Evolutionary conservation across 2,888 invertebrate genomes (phyloP).

Genomic region (Siphlonurus alternatus): DNA sequence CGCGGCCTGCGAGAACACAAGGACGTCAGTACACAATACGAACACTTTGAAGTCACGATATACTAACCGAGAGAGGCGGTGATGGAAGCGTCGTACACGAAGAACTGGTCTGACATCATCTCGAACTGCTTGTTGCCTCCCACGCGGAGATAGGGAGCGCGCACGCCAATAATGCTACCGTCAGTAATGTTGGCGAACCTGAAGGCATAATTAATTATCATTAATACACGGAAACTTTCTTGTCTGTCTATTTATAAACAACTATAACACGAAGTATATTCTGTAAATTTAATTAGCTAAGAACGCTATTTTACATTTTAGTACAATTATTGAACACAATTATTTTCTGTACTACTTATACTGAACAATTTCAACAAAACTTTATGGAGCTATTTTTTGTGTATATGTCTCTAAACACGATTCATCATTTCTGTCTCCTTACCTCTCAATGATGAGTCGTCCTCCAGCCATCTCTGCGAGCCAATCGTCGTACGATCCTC

Average conservation of each 20-base stretch:
- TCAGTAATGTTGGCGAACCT: slow-evolving; percentile 85
- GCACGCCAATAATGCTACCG: slow-evolving; percentile 72
- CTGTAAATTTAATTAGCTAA: no score
- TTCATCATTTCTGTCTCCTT: no score
- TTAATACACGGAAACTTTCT: no score
- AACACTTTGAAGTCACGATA: neutral
- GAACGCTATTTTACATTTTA: no score
- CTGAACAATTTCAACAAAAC: no score
- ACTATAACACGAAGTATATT: no score
- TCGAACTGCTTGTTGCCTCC: slow-evolving; percentile 92
- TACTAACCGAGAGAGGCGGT: slow-evolving; percentile 53
- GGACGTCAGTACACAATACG: neutral
- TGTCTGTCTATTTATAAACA: no score
- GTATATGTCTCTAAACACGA: no score
- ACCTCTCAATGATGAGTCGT: slow-evolving; percentile 69
- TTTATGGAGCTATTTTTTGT: no score
- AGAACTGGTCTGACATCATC: slow-evolving; percentile 93
- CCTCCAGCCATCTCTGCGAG: slow-evolving; percentile 88
- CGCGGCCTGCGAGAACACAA: slow-evolving; percentile 33
- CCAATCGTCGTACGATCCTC: slow-evolving; percentile 82
- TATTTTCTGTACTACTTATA: no score
- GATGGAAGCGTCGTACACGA: slow-evolving; percentile 88
- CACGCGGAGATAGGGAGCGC: slow-evolving; percentile 76
- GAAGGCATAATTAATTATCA: no score
- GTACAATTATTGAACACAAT: no score